These are phyloP conservation scores for Mesorhabditis belari DNA, from an alignment of 2,888 invertebrate species.

Conservation along the genomic window DNA sequence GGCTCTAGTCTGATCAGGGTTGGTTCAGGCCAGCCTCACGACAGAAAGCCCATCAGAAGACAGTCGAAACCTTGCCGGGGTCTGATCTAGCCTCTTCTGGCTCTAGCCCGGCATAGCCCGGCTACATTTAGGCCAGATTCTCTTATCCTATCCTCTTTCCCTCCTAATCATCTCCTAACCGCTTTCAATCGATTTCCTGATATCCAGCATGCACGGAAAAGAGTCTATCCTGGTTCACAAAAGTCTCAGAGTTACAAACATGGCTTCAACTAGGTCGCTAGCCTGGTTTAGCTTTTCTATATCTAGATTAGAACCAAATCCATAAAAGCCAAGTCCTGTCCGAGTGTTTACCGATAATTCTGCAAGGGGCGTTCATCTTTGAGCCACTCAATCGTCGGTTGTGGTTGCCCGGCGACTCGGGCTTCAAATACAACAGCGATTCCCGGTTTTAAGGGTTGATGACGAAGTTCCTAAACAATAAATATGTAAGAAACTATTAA, in stretches of 20 bases:
- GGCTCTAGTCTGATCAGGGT: neutral
- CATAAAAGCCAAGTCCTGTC: too few relatives aligned
- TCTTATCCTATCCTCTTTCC: neutral
- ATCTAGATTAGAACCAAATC: too few relatives aligned
- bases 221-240: neutral
- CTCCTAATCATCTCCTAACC: neutral
- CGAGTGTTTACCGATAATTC: conserved; percentile 37
- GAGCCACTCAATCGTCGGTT: conserved; percentile 83
- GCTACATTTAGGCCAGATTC: neutral
- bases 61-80: too few relatives aligned
- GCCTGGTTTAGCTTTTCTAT: too few relatives aligned
- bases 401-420: conserved; percentile 79
- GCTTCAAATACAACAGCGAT: conserved; percentile 88
- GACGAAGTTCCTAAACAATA: conserved; percentile 63
- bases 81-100: too few relatives aligned
- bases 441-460: conserved; percentile 59
- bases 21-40: too few relatives aligned
- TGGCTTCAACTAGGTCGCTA: neutral
- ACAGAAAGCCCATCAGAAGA: too few relatives aligned
- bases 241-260: neutral
- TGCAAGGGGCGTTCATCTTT: conserved; percentile 68
- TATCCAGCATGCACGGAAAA: too few relatives aligned
- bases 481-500: neutral
- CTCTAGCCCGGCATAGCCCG: too few relatives aligned
- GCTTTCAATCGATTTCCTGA: too few relatives aligned